These are phyloP conservation scores for Heteromormyrus szaboi DNA, from an alignment of 2,797 vertebrate genomes.

Conservation along the genomic window DNA sequence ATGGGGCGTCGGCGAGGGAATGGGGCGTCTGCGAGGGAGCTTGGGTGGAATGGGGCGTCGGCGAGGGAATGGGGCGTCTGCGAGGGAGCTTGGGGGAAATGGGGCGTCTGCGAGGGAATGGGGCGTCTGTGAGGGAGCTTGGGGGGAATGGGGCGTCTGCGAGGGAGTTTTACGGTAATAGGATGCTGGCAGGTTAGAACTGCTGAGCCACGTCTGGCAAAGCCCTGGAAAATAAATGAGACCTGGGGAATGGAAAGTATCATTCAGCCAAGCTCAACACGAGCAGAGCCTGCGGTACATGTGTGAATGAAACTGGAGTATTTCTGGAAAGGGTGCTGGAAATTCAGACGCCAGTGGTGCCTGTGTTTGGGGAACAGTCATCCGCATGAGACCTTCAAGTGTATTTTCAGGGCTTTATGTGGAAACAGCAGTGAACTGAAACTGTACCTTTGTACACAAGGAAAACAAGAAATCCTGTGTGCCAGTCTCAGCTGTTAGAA, in stretches of 20 bases:
- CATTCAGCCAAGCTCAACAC: neutral
- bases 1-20: too few relatives aligned
- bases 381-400: neutral
- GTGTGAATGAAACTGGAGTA: conserved; percentile 7
- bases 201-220: neutral
- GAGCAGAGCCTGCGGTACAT: neutral
- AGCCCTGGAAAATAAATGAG: neutral
- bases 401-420: neutral
- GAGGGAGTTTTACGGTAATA: neutral
- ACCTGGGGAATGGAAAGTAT: neutral
- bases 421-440: neutral
- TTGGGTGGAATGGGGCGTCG: too few relatives aligned
- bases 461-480: neutral
- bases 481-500: neutral
- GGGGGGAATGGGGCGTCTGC: neutral
- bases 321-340: conserved; percentile 1
- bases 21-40: too few relatives aligned
- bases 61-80: too few relatives aligned
- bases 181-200: neutral
- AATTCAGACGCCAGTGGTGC: neutral
- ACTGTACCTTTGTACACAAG: neutral
- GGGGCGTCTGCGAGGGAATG: too few relatives aligned
- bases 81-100: neutral
- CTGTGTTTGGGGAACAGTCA: neutral
- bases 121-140: neutral